Base-by-base conservation (phyloP, 2,113 vertebrate genomes). In the Psammodynastes pulverulentus region DNA sequence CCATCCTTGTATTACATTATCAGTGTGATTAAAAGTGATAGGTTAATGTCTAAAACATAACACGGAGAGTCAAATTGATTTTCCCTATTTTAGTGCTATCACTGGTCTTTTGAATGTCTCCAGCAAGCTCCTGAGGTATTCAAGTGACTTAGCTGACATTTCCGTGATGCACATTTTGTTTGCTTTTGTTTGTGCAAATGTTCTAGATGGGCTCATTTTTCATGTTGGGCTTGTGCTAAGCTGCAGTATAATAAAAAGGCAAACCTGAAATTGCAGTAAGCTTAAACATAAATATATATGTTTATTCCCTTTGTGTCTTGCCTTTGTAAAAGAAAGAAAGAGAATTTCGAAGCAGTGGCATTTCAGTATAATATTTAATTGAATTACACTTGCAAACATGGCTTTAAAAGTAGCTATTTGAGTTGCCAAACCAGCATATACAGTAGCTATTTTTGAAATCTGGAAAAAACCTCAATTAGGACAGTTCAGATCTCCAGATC, bases 291-390 rank as follows among this genome's bases (percentile, higher is more conserved):
- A 52, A 1, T 39, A 26, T 84, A 26, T 6, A 15, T 54, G 56
- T 49, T 29, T 49, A 89, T 89, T 92, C 52, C 5, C 17, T 19
- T 10, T 13, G 24, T 84, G 51, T 56, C 48, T 26, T 58, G n/a
- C 85, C 24, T 87, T 2, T 9, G 91, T 24, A 45, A 45, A 26
- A 29, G 52, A 48, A 52, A 88, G 86, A 52, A 49, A 51, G 48
- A 51, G n/a, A 49, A 6, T 1, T 5, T 23, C 9, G n/a, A 85
- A 89, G n/a, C n/a, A 85, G n/a, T 85, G 87, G 52, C 72, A 89
- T 92, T 92, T 92, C 72, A 84, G 15, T 84, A 84, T 53, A 34
- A 54, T 43, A 52, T 85, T 51, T 86, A 62, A 85, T 89, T 89
- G 12, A 89, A 62, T 89, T 29, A 89, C 10, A 39, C 49, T n/a